Percentiles rank a stretch among this genome's conserved stretches.
These are phyloP conservation scores for Capreolus pygargus DNA, from an alignment of 2,113 vertebrate species.

Conservation along the genomic window DNA sequence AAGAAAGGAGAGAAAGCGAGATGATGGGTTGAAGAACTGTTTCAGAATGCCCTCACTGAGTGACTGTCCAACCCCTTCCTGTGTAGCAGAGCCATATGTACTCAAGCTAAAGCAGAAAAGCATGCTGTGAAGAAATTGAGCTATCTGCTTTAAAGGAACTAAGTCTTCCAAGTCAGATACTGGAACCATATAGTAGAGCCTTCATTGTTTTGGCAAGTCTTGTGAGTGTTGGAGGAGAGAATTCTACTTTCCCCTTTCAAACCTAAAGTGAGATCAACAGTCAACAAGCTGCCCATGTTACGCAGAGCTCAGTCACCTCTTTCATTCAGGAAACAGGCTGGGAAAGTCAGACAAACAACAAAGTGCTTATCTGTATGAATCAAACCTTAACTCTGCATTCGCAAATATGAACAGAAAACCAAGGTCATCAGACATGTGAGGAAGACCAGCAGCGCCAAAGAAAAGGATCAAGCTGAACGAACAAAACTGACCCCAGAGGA, in stretches of 20 bases:
- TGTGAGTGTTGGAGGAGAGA: accelerated
- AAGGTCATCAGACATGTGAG: background rate
- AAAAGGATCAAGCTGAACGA: background rate
- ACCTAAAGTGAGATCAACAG: background rate
- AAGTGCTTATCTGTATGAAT: background rate
- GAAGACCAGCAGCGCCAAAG: background rate
- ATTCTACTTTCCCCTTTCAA: background rate
- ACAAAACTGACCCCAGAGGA: background rate
- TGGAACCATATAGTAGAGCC: background rate
- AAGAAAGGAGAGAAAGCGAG: background rate
- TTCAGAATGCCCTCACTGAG: background rate
- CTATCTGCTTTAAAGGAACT: background rate
- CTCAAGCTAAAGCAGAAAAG: background rate
- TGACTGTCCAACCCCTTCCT: background rate
- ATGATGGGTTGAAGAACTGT: background rate
- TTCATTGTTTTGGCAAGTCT: background rate
- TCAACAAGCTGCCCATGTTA: background rate
- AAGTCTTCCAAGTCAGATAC: background rate
- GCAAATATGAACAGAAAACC: background rate
- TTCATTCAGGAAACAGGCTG: background rate
- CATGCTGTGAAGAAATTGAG: background rate
- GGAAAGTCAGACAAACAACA: background rate
- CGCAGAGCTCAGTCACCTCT: background rate
- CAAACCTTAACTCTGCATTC: background rate
- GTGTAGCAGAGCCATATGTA: background rate